Percentiles rank a stretch among this genome's conserved stretches.
Evolutionary conservation across 2,797 vertebrate species (phyloP).

Genomic region (Pseudochromis fuscus): DNA sequence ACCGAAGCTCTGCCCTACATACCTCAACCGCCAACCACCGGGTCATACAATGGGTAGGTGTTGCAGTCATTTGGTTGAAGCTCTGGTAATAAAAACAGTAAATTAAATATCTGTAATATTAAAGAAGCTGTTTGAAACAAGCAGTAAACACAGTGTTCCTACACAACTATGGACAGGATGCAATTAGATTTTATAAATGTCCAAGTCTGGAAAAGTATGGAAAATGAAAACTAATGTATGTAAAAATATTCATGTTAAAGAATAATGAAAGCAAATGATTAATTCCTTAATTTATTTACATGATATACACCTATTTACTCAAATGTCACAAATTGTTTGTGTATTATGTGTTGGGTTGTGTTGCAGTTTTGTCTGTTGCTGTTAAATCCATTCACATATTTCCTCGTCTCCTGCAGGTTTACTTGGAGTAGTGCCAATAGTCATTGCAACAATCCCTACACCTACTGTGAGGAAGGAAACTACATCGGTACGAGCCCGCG

Average conservation of each 20-base stretch:
- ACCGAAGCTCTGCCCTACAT: constrained; percentile 85
- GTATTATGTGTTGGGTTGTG: background rate
- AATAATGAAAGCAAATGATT: too few relatives aligned
- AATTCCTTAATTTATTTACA: too few relatives aligned
- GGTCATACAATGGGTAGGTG: constrained; percentile 88
- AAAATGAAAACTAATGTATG: too few relatives aligned
- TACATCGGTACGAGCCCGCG: constrained; percentile 72
- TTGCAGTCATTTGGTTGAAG: background rate
- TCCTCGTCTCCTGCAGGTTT: constrained; percentile 75
- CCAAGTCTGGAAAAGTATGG: too few relatives aligned
- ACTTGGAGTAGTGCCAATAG: constrained; percentile 82
- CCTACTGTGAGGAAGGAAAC: constrained; percentile 74
- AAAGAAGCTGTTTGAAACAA: background rate
- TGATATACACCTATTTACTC: too few relatives aligned
- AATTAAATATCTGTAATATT: background rate
- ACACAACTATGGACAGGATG: too few relatives aligned
- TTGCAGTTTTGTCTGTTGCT: constrained; percentile 14
- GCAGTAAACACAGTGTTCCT: too few relatives aligned
- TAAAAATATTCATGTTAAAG: too few relatives aligned
- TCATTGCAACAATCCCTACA: constrained; percentile 79
- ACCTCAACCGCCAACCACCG: constrained; percentile 83
- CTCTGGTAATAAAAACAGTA: background rate
- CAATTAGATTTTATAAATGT: too few relatives aligned
- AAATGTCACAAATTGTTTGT: background rate
- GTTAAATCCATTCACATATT: background rate